Evolutionary conservation across 1,140 invertebrate species (phyloP).

Genomic region (Pollicipes pollicipes): DNA sequence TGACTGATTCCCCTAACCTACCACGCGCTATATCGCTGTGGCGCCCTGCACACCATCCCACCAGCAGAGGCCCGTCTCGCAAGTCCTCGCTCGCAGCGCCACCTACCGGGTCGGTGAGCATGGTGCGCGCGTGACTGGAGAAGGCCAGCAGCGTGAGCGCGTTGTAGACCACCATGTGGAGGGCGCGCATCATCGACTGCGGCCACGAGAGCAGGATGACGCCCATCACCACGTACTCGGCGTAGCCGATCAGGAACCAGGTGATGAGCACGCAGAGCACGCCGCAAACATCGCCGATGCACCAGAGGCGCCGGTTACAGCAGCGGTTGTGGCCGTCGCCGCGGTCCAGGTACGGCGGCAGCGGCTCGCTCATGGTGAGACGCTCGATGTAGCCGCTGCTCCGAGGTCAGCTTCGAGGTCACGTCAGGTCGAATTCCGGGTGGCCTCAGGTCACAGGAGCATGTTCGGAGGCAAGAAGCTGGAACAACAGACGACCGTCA

Average conservation of each 20-base stretch:
- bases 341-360: not conserved
- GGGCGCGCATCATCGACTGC: slow-evolving; percentile 53
- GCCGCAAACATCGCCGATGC: slow-evolving; percentile 78
- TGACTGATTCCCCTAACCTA: too few species aligned
- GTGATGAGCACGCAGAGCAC: slow-evolving; percentile 94
- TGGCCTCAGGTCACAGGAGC: too few species aligned
- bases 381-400: too few species aligned
- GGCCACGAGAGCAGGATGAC: slow-evolving; percentile 70
- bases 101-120: slow-evolving; percentile 97
- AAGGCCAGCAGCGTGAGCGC: slow-evolving; percentile 73
- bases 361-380: not conserved
- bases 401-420: too few species aligned
- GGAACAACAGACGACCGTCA: too few species aligned
- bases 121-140: slow-evolving; percentile 78
- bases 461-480: too few species aligned
- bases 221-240: slow-evolving; percentile 88
- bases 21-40: too few species aligned
- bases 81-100: slow-evolving; percentile 7
- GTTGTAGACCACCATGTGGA: slow-evolving; percentile 86
- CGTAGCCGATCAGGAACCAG: slow-evolving; percentile 86
- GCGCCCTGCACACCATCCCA: too few species aligned
- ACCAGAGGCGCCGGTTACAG: slow-evolving; percentile 30
- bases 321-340: slow-evolving; percentile 21
- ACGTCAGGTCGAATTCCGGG: too few species aligned
- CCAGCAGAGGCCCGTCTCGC: too few species aligned